Evolutionary conservation across 2,888 invertebrate genomes (phyloP).

Genomic region (Gymnosoma rotundatum): DNA sequence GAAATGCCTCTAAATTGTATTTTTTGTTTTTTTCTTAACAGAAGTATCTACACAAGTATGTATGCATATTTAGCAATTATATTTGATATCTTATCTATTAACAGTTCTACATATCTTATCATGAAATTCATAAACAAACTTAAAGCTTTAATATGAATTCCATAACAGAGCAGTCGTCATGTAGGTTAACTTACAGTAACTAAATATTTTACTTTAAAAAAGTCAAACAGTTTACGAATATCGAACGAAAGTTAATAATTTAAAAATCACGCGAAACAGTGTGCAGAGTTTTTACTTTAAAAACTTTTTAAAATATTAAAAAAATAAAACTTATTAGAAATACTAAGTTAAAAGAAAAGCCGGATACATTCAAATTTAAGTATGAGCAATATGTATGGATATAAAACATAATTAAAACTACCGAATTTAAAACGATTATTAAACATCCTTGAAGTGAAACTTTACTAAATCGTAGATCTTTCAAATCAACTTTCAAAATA

Average conservation of each 20-base stretch:
- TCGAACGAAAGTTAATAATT: constrained; percentile 60
- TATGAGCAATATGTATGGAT: too few relatives aligned
- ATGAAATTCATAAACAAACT: constrained; percentile 55
- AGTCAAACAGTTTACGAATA: constrained; percentile 57
- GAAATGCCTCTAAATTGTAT: background rate
- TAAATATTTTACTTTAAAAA: constrained; percentile 32
- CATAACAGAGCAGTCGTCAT: constrained; percentile 48
- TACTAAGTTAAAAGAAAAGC: background rate
- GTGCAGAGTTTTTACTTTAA: background rate
- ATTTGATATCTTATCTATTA: constrained; percentile 51
- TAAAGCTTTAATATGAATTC: constrained; percentile 62
- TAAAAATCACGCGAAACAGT: background rate
- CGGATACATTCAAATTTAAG: too few relatives aligned
- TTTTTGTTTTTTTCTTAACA: background rate
- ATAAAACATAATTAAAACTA: background rate
- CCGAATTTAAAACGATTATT: background rate
- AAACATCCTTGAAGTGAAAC: constrained; percentile 1
- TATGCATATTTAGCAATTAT: constrained; percentile 49
- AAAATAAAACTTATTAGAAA: constrained; percentile 4
- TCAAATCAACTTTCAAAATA: too few relatives aligned
- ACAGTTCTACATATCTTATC: constrained; percentile 63
- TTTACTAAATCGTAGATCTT: too few relatives aligned
- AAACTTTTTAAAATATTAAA: constrained; percentile 10
- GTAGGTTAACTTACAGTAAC: constrained; percentile 44
- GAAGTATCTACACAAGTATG: background rate